Conservation (phyloP, 2,888 invertebrate genomes). For the Dinocampus coccinellae region DNA sequence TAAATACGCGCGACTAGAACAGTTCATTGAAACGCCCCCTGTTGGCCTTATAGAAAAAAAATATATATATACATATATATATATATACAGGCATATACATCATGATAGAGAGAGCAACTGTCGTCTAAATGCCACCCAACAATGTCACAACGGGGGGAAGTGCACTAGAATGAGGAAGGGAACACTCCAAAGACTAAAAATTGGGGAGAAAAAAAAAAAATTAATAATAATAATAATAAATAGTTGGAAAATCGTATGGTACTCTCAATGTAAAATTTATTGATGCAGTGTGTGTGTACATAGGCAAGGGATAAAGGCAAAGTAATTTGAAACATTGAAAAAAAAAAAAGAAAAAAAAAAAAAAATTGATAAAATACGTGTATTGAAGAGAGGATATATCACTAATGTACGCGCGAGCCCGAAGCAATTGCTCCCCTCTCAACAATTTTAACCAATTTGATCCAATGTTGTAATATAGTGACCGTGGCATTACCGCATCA, state of each 20-base stretch:
- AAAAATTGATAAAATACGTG: neutral
- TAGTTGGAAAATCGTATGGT: no score
- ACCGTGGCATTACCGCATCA: slow-evolving; percentile 49
- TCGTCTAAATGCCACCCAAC: slow-evolving; percentile 54
- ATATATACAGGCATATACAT: no score
- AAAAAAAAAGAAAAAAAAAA: neutral
- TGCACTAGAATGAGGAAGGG: neutral
- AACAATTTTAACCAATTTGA: slow-evolving; percentile 61
- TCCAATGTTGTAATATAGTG: slow-evolving; percentile 63
- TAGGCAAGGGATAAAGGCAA: neutral
- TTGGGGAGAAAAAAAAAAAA: neutral
- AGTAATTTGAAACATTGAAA: neutral
- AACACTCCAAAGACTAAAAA: neutral
- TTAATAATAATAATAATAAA: neutral
- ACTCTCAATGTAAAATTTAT: neutral
- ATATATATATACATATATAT: slow-evolving; percentile 8
- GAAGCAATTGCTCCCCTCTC: slow-evolving; percentile 1
- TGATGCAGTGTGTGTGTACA: neutral
- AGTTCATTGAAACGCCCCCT: slow-evolving; percentile 52
- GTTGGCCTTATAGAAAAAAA: slow-evolving; percentile 50
- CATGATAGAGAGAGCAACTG: slow-evolving; percentile 54
- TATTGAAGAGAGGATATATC: slow-evolving; percentile 7
- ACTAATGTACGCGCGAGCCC: slow-evolving; percentile 28
- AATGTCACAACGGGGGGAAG: slow-evolving; percentile 40
- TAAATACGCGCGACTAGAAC: slow-evolving; percentile 31